Conservation (phyloP, 92 coral and sea anemone species). For the Epizoanthus scotinus region DNA sequence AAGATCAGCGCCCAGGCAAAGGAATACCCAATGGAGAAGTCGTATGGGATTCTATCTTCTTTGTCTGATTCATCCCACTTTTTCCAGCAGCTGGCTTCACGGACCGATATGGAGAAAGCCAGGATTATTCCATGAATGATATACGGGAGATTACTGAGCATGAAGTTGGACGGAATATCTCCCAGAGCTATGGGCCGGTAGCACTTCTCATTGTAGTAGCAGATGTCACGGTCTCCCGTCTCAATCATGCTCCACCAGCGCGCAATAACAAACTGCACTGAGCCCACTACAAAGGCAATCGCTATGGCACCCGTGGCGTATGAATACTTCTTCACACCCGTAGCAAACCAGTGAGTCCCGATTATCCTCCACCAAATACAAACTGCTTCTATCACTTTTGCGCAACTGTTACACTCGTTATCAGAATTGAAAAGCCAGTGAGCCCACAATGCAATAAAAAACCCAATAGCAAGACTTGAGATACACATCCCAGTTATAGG, state of each 20-base stretch:
- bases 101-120: slow-evolving; percentile 72
- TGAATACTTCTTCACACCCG: slow-evolving; percentile 76
- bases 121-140: slow-evolving; percentile 74
- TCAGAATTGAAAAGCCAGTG: slow-evolving; percentile 76
- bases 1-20: slow-evolving; percentile 90
- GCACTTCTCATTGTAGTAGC: slow-evolving; percentile 92
- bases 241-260: slow-evolving; percentile 89
- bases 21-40: slow-evolving; percentile 81
- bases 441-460: slow-evolving; percentile 74
- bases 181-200: slow-evolving; percentile 81
- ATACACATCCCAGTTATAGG: slow-evolving; percentile 65
- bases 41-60: slow-evolving; percentile 49
- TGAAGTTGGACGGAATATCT: slow-evolving; percentile 84
- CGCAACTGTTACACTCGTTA: slow-evolving; percentile 37
- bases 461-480: slow-evolving; percentile 56
- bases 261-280: slow-evolving; percentile 90
- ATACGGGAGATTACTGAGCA: slow-evolving; percentile 88
- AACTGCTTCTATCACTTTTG: background rate
- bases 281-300: slow-evolving; percentile 80
- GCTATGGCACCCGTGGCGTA: slow-evolving; percentile 83
- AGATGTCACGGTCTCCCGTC: slow-evolving; percentile 86
- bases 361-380: slow-evolving; percentile 59
- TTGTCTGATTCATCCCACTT: background rate
- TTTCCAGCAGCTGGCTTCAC: slow-evolving; percentile 65
- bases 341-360: slow-evolving; percentile 65